Base-by-base conservation (phyloP, 30 jellyfish, hydroid and myxozoan genomes). In the Hydractinia echinata region DNA sequence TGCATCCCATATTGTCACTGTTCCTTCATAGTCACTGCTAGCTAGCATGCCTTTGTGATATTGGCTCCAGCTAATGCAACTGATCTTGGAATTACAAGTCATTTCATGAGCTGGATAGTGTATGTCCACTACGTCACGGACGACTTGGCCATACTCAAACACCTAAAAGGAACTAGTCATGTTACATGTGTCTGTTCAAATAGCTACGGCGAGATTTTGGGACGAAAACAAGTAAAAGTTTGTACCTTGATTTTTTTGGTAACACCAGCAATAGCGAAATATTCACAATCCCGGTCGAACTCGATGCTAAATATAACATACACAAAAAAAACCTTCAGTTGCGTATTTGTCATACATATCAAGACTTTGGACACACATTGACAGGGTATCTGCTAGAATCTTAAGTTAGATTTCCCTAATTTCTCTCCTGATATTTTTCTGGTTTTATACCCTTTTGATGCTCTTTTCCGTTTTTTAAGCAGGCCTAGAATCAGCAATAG, bases 11-110 rank as follows among this genome's bases (percentile, higher is more conserved):
- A 93, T 55, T 13, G 99, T 93, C 67, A 93, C 99, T 44, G 96
- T 87, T n/a, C 99, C 99, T 70, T 93, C 99, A 76, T 93, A 93
- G 80, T 93, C 99, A 68, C 99, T 93, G 83, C 99, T 93, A n/a
- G 99, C 96, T 48, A 93, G 90, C 99, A 93, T 93, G 49, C 96
- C 96, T 55, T 88, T 93, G 93, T 93, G 99, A 61, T 93, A 93
- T 62, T 93, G 99, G 73, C 96, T 93, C 99, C 99, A 93, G 5
- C 96, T 93, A 7, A 93, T 93, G 11, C 96, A 93, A 69, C 99
- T 94, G 13, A 94, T 94, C 68, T 94, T 94, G 10, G 99, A 94
- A 76, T 94, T 94, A 82, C 99, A 94, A 4, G 99, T 94, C 99
- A 94, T 94, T 72, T 94, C 99, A 68, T 94, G 97, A 20, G 85